Base-by-base conservation (phyloP, 2,888 invertebrate genomes). In the Lamproptera curius region DNA sequence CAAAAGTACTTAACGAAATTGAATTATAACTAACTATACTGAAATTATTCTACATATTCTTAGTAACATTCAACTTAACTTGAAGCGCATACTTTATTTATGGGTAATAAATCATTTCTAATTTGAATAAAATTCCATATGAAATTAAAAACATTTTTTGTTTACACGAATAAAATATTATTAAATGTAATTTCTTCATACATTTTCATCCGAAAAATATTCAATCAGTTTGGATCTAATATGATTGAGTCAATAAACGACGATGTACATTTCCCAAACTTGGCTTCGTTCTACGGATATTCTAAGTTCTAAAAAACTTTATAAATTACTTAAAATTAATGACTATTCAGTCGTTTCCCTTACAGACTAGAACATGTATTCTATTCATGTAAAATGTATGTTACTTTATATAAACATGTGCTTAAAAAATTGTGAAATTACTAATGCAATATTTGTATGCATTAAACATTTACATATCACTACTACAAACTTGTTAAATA, bases 281-380 rank as follows among this genome's bases (percentile, higher is more conserved):
- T 31, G 28, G 35, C 11, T 34, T 26, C n/a, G 16, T 9, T 45
- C 45, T 46, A 50, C 41, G n/a, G 45, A 33, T 42, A 20, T 34
- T 42, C 39, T 42, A 46, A 37, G 28, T 10, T 40, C 47, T 37
- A 40, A 49, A 48, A 33, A 44, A 56, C 67, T 70, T 73, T 76
- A 74, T 68, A 78, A 56, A 73, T 74, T 75, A 73, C 76, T 79
- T 79, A 83, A 73, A 76, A 81, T 76, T 73, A 77, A 74, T 87
- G 86, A 87, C 86, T 86, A 87, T 86, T 87, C 86, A 87, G 86
- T 86, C 86, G 80, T 81, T 73, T 81, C 77, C 68, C 85, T 86
- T 86, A 86, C 38, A 62, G 55, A 54, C 76, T 78, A 81, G 60
- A 55, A 67, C 59, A 58, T 71, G 65, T 73, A 69, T 65, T 55